Evolutionary conservation across 2,797 vertebrate species (phyloP), one percentile per base, ranked within the genome.

Genomic region (Coregonus suidteri): DNA sequence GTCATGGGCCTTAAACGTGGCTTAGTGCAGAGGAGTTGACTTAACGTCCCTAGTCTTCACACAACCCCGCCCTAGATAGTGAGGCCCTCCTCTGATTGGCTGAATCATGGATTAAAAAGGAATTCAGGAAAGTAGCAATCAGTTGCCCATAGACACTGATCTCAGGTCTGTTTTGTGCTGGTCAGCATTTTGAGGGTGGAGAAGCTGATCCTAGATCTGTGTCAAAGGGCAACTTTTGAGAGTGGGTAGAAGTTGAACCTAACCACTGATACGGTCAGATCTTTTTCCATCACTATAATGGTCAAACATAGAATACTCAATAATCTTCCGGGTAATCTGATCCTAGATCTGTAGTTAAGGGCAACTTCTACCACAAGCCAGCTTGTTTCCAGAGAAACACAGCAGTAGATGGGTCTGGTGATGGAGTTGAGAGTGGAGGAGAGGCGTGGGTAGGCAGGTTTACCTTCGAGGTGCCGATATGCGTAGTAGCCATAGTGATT

Each of bases 401-500:
- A 59, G 56, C 56, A n/a, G 41, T 47, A 47, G 18, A 18, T 1
- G n/a, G 56, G 59, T 9, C 20, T 62, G 59, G 37, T 35, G 15
- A 78, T 18, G 51, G 35, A 16, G 71, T 3, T 30, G 75, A 77
- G 73, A 25, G 35, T 35, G 34, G 6, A 77, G 59, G 68, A 62
- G 72, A 71, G 66, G 73, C 41, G 56, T 68, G 77, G 59, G 75
- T 75, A 47, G 41, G 41, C 41, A 47, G 71, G 51, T 0, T 98
- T 98, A 99, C 97, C 98, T 99, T 98, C 96, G 0, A 95, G 94
- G 91, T 96, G 83, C 91, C 96, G 96, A 95, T 95, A 97, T 95
- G 91, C 92, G 97, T 96, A 97, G 97, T 95, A 97, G 96, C 96
- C 96, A 97, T 96, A 97, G 95, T 98, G 98, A 94, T 94, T 96